Evolutionary conservation across 2,797 vertebrate genomes (phyloP).

Genomic region (Chelon labrosus): DNA sequence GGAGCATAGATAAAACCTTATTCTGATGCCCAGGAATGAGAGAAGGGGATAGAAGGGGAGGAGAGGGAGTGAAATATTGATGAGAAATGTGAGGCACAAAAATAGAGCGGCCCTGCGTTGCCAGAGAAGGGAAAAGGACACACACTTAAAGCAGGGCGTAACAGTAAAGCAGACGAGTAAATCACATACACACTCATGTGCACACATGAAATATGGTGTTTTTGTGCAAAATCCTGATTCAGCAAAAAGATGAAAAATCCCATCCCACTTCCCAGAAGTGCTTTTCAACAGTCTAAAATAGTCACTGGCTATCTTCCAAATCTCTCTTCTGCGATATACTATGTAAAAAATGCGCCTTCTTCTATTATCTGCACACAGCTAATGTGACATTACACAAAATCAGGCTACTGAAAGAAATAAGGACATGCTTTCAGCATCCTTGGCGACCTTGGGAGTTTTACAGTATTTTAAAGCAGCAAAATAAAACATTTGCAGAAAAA

Average conservation of each 20-base stretch:
- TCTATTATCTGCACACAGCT: conserved; percentile 23
- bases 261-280: conserved; percentile 49
- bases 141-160: conserved; percentile 21
- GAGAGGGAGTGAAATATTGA: conserved; percentile 75
- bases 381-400: conserved; percentile 3
- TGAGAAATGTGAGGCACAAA: conserved; percentile 73
- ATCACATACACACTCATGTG: conserved; percentile 23
- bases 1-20: conserved; percentile 79
- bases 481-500: too few relatives aligned
- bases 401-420: not conserved
- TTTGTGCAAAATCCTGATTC: conserved; percentile 60
- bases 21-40: conserved; percentile 67
- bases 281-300: conserved; percentile 52
- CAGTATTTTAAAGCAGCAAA: not conserved
- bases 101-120: conserved; percentile 71
- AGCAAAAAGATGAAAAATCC: conserved; percentile 48
- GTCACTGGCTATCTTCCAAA: conserved; percentile 38
- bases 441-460: conserved; percentile 10
- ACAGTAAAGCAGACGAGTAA: conserved; percentile 50
- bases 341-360: not conserved
- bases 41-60: conserved; percentile 28
- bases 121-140: conserved; percentile 64
- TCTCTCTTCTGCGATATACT: conserved; percentile 25
- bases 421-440: not conserved
- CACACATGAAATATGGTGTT: conserved; percentile 26